phyloP scores from a whole-genome alignment of 2,797 vertebrate genomes.

The Manis crassicaudata region DNA sequence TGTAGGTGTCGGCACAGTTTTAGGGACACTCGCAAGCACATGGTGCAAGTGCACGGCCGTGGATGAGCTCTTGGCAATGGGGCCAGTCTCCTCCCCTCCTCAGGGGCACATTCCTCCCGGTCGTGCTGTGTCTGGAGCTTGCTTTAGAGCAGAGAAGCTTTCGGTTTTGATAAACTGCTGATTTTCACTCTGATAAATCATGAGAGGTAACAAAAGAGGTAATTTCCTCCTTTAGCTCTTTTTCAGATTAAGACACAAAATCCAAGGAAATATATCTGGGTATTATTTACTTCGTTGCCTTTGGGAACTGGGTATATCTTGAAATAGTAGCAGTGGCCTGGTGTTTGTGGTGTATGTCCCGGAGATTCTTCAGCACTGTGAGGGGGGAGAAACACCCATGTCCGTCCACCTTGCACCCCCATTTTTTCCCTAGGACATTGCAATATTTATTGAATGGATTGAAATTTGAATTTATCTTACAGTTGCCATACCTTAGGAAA shows the following conservation, averaged over 20 bases:
- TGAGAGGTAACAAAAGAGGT: rapidly evolving
- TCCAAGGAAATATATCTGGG: rapidly evolving
- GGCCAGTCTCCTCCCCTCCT: rapidly evolving
- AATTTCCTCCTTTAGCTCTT: rapidly evolving
- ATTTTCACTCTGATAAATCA: background rate
- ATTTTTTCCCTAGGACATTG: too few species aligned
- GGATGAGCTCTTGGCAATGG: rapidly evolving
- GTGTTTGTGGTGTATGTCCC: rapidly evolving
- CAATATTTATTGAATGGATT: background rate
- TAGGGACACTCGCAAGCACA: rapidly evolving
- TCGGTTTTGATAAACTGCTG: background rate
- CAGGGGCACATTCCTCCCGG: rapidly evolving
- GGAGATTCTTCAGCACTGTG: background rate
- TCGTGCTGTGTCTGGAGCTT: rapidly evolving
- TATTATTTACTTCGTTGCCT: rapidly evolving
- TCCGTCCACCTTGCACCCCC: rapidly evolving
- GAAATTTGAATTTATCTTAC: background rate
- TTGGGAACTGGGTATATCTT: background rate
- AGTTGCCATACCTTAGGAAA: too few species aligned
- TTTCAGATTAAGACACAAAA: background rate
- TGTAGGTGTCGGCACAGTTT: rapidly evolving
- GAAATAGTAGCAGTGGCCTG: rapidly evolving
- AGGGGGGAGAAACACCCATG: rapidly evolving
- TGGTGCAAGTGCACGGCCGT: rapidly evolving
- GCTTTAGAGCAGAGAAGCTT: too few species aligned